Conservation (phyloP, 2,797 vertebrate genomes). For the Eremophila alpestris region DNA sequence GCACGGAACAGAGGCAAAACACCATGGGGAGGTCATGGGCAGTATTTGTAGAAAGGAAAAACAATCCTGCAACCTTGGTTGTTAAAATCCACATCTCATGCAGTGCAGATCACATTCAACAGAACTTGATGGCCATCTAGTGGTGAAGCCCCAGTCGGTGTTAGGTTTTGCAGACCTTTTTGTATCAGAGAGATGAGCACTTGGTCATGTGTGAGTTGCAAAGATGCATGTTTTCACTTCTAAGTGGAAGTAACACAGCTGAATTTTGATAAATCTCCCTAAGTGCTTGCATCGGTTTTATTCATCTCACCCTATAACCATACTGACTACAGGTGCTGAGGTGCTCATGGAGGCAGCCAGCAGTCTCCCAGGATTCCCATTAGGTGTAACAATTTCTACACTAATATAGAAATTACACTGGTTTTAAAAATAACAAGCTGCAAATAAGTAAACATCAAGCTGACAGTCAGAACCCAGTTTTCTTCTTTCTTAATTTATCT, state of each 20-base stretch:
- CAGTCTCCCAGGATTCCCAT: background rate
- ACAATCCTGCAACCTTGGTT: background rate
- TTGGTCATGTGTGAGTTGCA: background rate
- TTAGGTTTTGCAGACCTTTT: background rate
- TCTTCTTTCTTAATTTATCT: background rate
- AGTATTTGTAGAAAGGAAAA: background rate
- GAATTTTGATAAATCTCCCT: background rate
- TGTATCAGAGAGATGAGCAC: background rate
- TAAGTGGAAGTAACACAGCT: background rate
- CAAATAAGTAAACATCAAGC: background rate
- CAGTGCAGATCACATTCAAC: background rate
- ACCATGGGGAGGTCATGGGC: background rate
- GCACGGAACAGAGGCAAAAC: background rate
- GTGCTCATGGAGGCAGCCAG: background rate
- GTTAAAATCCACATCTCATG: background rate
- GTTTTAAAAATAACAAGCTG: background rate
- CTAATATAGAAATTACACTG: background rate
- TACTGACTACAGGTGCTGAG: background rate
- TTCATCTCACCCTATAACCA: background rate
- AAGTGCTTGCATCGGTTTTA: background rate
- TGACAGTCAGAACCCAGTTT: background rate
- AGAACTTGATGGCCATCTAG: slow-evolving; percentile 63
- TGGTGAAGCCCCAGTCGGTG: background rate
- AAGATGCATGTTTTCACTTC: background rate
- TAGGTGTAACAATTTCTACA: background rate